Evolutionary conservation across 2,113 vertebrate species (phyloP), one percentile per base, ranked within the genome.

Genomic region (Ictidomys tridecemlineatus): DNA sequence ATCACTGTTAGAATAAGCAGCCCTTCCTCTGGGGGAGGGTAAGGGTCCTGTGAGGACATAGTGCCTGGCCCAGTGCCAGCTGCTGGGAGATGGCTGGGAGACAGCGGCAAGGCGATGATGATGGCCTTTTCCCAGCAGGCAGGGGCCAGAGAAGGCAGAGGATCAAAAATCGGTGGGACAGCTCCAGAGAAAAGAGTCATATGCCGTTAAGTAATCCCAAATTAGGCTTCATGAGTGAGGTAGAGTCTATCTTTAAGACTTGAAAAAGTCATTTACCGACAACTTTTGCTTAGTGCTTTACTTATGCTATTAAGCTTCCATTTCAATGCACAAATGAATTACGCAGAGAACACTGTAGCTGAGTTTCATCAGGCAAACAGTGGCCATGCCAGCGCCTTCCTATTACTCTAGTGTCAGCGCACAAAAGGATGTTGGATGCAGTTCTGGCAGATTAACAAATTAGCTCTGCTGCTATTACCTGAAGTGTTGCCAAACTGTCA

Each of bases 371-470:
- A 96, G 85, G 72, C 94, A 73, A 97, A 97, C 67, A 56, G 86
- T 93, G 79, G 72, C 45, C 53, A 34, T 93, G 85, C 96, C 91
- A 9, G 84, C 94, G 96, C 74, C 74, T 96, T 51, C 37, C 88
- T 80, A 67, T 96, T 97, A 92, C 95, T 86, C 89, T 78, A 45
- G 82, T 96, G 94, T 98, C 97, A 83, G 69, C 30, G 53, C 91
- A 93, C 85, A 93, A 91, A 98, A 96, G 95, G 85, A 65, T 93
- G 83, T 73, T 97, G 97, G 97, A 96, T 72, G 73, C 51, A 37
- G 93, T 16, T 32, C 22, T 97, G 96, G 94, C 96, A 96, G 96
- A 98, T 98, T 51, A 98, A 98, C 97, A 97, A 98, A 98, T 97
- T 93, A 95, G 96, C 96, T 92, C 91, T 82, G 86, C 93, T 96